Evolutionary conservation across 2,797 vertebrate species (phyloP).

Genomic region (Sebastes umbrosus): DNA sequence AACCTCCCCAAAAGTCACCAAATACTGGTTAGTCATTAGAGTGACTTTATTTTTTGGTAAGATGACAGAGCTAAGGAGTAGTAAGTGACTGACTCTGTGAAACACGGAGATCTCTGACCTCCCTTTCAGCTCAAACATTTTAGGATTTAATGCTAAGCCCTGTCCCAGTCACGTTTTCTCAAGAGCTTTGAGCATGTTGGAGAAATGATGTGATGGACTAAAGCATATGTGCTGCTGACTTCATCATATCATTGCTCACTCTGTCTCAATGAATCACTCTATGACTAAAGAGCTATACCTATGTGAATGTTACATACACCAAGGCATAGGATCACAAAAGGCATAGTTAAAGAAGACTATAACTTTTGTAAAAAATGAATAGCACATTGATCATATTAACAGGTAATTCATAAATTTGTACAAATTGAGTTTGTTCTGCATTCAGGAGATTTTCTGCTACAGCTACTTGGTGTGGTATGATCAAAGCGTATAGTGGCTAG

Average conservation of each 20-base stretch:
- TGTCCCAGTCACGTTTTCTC: background rate
- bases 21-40: background rate
- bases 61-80: slow-evolving; percentile 31
- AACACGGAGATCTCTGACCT: background rate
- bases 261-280: background rate
- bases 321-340: background rate
- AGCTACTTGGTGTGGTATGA: too few relatives aligned
- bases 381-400: too few relatives aligned
- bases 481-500: too few relatives aligned
- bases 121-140: background rate
- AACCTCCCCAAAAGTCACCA: too few relatives aligned
- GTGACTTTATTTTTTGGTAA: slow-evolving; percentile 43
- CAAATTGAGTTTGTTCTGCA: too few relatives aligned
- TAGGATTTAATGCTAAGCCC: too few relatives aligned
- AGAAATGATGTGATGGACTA: background rate
- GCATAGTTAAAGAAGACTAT: background rate
- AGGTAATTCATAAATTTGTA: too few relatives aligned
- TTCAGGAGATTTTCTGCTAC: too few relatives aligned
- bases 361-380: background rate
- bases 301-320: background rate
- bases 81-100: background rate
- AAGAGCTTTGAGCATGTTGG: slow-evolving; percentile 2
- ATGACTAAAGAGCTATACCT: background rate
- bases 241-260: background rate
- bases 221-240: background rate